Evolutionary conservation across 1,140 invertebrate species (phyloP), one percentile per base, ranked within the genome.

Genomic region (Philopotamus ludificatus): DNA sequence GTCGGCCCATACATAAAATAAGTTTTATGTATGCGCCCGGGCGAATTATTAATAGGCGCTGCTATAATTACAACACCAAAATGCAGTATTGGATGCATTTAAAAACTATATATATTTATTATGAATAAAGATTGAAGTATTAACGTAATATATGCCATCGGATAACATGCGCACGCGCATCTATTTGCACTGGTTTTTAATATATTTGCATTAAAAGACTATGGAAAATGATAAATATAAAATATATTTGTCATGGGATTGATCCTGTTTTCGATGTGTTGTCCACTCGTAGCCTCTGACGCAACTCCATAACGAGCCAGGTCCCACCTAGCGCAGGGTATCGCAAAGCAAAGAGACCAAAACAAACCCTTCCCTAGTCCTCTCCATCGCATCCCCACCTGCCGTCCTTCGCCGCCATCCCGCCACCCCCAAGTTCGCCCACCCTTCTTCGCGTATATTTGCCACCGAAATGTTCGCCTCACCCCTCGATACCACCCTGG

Each of bases 291-390:
- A 47, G 63, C 57, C 66, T 22, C 34, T 66, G 65, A 60, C 57
- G 57, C 57, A 60, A 60, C 57, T 44, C 57, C 42, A 60, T 60
- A 60, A 60, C 47, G 59, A 44, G 65, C 58, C 63, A 62, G 67
- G 63, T 65, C 62, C 53, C 55, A 61, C 64, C 68, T 58, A 55
- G 60, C 62, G 45, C 63, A 25, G 68, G 68, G 68, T 63, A 66
- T 66, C 68, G 68, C 64, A 63, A 66, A 49, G 53, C 68, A 70
- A 70, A 70, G 68, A 70, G 68, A 70, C 64, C 68, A 66, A 70
- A 70, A 70, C 63, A 64, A 69, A 65, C 67, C 63, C 67, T 61
- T 67, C 47, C 23, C 42, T 44, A n/a, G n/a, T n/a, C n/a, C n/a
- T n/a, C n/a, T n/a, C 49, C 16, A 22, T 26, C 50, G 4, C 8